A percentile compares a stretch with the other conserved stretches of the same genome.
Evolutionary conservation across 2,888 invertebrate species (phyloP).

Genomic region (Eustalomyia histrio): DNA sequence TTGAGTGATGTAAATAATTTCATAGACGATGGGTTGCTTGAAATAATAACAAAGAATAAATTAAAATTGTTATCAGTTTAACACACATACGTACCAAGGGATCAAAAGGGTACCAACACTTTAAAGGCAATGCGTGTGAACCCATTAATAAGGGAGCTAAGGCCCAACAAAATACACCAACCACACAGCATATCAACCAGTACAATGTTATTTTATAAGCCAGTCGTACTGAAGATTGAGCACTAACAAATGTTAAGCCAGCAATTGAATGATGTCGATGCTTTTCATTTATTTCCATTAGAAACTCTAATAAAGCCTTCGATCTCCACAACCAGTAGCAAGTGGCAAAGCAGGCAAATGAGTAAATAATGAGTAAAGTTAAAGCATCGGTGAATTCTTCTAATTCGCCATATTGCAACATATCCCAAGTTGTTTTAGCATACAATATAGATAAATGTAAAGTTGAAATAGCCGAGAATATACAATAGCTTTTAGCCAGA

Average conservation of each 20-base stretch:
- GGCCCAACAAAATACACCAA: constrained; percentile 72
- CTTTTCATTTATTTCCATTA: constrained; percentile 68
- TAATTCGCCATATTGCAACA: constrained; percentile 69
- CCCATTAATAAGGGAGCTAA: constrained; percentile 72
- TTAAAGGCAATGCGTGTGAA: constrained; percentile 71
- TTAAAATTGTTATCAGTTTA: background rate
- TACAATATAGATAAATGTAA: constrained; percentile 71
- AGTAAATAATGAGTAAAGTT: constrained; percentile 73
- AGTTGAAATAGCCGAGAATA: constrained; percentile 65
- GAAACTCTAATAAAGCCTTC: constrained; percentile 63
- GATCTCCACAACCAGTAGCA: constrained; percentile 72
- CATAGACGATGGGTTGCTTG: constrained; percentile 68
- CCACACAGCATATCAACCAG: constrained; percentile 71
- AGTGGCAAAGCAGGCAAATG: constrained; percentile 71
- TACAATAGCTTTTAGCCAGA: constrained; percentile 56
- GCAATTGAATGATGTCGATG: constrained; percentile 75
- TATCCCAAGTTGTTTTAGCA: constrained; percentile 70
- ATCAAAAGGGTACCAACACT: constrained; percentile 78
- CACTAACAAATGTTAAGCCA: constrained; percentile 74
- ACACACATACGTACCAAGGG: constrained; percentile 67
- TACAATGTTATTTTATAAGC: constrained; percentile 66
- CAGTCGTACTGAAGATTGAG: constrained; percentile 65
- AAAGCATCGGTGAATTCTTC: constrained; percentile 74
- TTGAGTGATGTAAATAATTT: constrained; percentile 71
- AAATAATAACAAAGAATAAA: background rate